Evolutionary conservation across 2,113 vertebrate genomes (phyloP), one percentile per base, ranked within the genome.

Genomic region (Myotis brandtii): DNA sequence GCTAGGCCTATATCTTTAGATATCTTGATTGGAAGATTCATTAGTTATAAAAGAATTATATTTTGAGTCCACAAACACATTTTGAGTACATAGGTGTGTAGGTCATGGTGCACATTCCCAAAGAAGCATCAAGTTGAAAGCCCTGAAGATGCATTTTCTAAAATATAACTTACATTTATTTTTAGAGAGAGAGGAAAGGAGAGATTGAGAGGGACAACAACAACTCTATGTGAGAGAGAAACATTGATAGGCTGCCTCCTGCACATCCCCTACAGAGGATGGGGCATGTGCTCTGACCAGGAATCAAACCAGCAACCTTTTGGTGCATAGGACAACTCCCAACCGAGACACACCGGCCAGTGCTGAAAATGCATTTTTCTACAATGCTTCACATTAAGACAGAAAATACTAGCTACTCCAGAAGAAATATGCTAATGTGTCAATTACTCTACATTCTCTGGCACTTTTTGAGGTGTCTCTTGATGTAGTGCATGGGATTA

Each of bases 21-120:
- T 11, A 66, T 27, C 5, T 64, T 62, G 50, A 80, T 73, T 83
- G 62, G 23, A 73, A 91, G 79, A 92, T 72, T 91, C 27, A 21
- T 40, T 79, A 67, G 25, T 86, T 91, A 40, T 50, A 73, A 88
- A 37, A 23, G 62, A 86, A 93, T 94, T 91, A 86, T 76, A 54
- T 82, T 85, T 56, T 48, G 12, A 80, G 14, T 73, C 32, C n/a
- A 69, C n/a, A 94, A 64, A 67, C 50, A 67, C 37, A n/a, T 72
- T 59, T 10, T 73, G n/a, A 91, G 21, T 50, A 37, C 46, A 90
- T 56, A 72, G 62, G 6, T 32, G 8, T 62, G 27, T 67, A 73
- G 72, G 30, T 83, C 48, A 77, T 6, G 18, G 7, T 50, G 32
- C 12, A 46, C 6, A 75, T 83, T 80, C 69, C 32, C 34, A 56